Base-by-base conservation (phyloP, 2,888 invertebrate species). In the Cheilosia variabilis region DNA sequence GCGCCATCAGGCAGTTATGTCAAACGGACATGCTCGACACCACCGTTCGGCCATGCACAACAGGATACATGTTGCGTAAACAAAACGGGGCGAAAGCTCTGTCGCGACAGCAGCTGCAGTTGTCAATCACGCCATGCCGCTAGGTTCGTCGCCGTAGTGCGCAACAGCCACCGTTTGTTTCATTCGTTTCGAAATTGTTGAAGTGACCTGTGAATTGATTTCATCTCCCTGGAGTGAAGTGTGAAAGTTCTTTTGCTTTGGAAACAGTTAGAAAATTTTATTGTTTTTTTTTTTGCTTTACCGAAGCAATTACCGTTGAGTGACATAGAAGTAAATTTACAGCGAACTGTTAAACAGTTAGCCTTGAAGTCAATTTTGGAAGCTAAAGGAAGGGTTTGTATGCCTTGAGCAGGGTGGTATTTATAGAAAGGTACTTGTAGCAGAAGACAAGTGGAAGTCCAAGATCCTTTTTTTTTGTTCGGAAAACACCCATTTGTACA, bases 31-130 rank as follows among this genome's bases (percentile, higher is more conserved):
- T 81, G 24, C 76, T 60, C 80, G 68, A 76, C 86, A 77, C 47
- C 86, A 86, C 86, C 86, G 86, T 86, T 86, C 27, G 53, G 41
- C 52, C 27, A 34, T 24, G 13, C 37, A 22, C 31, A 19, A 27
- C 52, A 55, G 75, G 60, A 76, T 63, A 80, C 84, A 86, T 86
- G 84, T 81, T 86, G 86, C 86, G 76, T 86, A 86, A 86, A 86
- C 86, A 86, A 78, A 72, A 65, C 68, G 52, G 50, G 43, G 65
- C 81, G 76, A 86, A 81, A 86, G 86, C 86, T 86, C 71, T 19
- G 4, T 13, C 37, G 37, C 24, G 55, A 47, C 71, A 50, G 57
- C 62, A 62, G 34, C 47, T 75, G 41, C 55, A 69, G 22, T 62
- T 75, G 53, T 73, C 55, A 73, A 62, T 73, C 73, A 73, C 63